These are phyloP conservation scores for Chelonus formosanus DNA, from an alignment of 2,888 invertebrate genomes.

Conservation along the genomic window DNA sequence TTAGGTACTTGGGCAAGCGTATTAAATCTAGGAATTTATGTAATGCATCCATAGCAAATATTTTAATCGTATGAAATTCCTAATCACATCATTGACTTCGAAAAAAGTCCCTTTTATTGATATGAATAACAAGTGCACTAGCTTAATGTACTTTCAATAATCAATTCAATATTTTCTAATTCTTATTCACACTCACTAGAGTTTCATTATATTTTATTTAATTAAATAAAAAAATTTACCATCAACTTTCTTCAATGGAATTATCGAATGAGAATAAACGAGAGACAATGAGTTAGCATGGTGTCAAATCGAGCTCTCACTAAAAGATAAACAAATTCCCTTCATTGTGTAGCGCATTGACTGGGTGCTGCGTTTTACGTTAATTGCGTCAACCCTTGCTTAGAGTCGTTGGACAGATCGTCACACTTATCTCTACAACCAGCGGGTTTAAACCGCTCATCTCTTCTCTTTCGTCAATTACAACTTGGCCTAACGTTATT, in stretches of 20 bases:
- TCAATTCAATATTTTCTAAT: no score
- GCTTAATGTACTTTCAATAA: no score
- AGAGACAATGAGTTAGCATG: conserved; percentile 25
- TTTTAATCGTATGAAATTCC: background rate
- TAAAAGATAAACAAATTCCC: conserved; percentile 64
- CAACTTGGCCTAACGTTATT: conserved; percentile 21
- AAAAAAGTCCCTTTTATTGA: no score
- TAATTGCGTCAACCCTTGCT: conserved; percentile 64
- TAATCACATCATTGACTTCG: no score
- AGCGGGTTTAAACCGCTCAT: conserved; percentile 28
- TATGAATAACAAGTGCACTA: no score
- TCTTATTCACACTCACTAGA: no score
- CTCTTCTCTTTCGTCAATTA: conserved; percentile 30
- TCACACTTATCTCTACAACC: conserved; percentile 62
- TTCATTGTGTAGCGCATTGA: conserved; percentile 53
- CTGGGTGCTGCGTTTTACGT: conserved; percentile 62
- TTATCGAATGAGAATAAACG: background rate
- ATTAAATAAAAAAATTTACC: conserved; percentile 7
- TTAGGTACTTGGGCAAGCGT: conserved; percentile 2
- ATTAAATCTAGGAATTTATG: background rate
- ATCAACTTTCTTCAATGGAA: background rate
- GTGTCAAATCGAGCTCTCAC: conserved; percentile 29
- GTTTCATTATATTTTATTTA: no score
- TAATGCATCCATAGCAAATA: no score
- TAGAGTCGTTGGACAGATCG: conserved; percentile 62